phyloP scores from a whole-genome alignment of 2,888 invertebrate genomes.

The Thalpophila matura region DNA sequence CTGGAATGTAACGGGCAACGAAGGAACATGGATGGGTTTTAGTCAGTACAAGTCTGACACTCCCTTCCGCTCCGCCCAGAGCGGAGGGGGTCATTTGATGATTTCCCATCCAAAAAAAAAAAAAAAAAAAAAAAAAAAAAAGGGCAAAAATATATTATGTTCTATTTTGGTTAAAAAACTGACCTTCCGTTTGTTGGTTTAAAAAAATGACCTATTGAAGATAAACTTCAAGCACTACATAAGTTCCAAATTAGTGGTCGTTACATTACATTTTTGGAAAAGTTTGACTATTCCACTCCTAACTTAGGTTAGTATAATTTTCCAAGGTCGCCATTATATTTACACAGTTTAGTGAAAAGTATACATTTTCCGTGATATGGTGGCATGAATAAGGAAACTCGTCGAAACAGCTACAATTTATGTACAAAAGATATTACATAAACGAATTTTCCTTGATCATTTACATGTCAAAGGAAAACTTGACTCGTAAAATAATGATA shows the following conservation, averaged over 20 bases:
- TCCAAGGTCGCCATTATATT: constrained; percentile 13
- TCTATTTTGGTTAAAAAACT: no score
- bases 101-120: no score
- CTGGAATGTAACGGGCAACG: no score
- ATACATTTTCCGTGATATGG: constrained; percentile 6
- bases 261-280: neutral
- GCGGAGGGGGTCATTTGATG: no score
- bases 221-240: neutral
- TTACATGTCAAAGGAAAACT: constrained; percentile 37
- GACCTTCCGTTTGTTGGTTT: no score
- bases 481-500: constrained; percentile 7
- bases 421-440: constrained; percentile 19
- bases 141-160: no score
- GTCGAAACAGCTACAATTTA: constrained; percentile 7
- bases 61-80: no score
- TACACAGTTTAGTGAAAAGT: constrained; percentile 13
- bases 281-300: neutral
- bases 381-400: constrained; percentile 29
- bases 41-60: no score
- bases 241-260: neutral
- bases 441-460: constrained; percentile 37
- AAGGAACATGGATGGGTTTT: no score
- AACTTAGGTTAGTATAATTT: constrained; percentile 8
- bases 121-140: no score
- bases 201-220: no score